phyloP scores from a whole-genome alignment of 2,797 vertebrate genomes.

The Taenioides sp. region DNA sequence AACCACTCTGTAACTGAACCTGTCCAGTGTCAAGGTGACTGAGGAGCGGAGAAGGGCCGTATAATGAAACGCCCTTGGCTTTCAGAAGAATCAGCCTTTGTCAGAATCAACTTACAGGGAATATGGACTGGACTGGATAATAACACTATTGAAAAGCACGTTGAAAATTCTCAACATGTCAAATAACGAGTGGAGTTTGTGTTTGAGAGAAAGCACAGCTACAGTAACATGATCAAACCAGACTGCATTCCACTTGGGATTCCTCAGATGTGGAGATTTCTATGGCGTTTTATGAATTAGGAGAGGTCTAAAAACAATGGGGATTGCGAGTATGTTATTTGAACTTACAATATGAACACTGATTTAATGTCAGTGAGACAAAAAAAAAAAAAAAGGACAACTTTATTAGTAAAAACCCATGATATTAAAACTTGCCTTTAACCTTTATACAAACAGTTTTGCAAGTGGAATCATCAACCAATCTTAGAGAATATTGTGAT shows the following conservation, averaged over 20 bases:
- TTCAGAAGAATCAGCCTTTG: constrained; percentile 51
- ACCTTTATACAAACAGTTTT: too few relatives aligned
- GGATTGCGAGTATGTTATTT: neutral
- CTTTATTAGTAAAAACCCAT: neutral
- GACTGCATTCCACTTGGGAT: constrained; percentile 63
- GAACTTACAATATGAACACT: neutral
- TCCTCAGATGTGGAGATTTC: constrained; percentile 60
- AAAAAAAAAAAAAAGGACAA: constrained; percentile 7
- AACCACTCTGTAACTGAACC: constrained; percentile 40
- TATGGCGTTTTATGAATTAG: constrained; percentile 35
- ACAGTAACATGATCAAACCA: constrained; percentile 60
- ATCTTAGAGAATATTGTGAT: too few relatives aligned
- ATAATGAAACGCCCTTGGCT: constrained; percentile 49
- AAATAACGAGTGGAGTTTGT: constrained; percentile 40
- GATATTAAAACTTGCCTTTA: neutral
- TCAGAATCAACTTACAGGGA: constrained; percentile 29
- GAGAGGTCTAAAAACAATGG: constrained; percentile 30
- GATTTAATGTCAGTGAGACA: neutral
- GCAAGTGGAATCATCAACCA: too few relatives aligned
- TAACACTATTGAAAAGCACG: constrained; percentile 25
- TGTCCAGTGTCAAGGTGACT: constrained; percentile 51
- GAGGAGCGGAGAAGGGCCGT: constrained; percentile 35
- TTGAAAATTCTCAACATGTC: constrained; percentile 31
- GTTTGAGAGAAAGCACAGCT: constrained; percentile 47
- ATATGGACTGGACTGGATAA: constrained; percentile 49